These are phyloP conservation scores for Montifringilla adamsi DNA, from an alignment of 2,113 vertebrate species.

Conservation along the genomic window DNA sequence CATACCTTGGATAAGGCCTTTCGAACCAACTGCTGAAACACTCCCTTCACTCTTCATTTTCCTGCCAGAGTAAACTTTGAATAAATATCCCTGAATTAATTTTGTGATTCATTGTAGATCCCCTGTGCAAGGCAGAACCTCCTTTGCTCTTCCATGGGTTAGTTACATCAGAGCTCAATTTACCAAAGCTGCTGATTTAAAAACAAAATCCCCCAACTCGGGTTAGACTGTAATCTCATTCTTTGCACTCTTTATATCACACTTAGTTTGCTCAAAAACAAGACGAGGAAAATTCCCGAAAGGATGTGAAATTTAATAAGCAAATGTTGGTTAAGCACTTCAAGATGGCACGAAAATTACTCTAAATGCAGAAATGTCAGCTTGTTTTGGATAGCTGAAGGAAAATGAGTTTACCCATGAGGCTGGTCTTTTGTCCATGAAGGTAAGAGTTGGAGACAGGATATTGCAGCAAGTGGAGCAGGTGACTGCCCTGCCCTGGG, in stretches of 20 bases:
- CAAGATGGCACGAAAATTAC: neutral
- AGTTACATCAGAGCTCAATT: neutral
- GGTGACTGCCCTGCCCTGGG: neutral
- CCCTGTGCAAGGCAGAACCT: neutral
- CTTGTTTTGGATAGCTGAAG: neutral
- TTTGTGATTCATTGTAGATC: neutral
- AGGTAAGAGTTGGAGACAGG: neutral
- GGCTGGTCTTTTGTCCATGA: neutral
- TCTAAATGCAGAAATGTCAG: neutral
- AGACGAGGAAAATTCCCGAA: slow-evolving; percentile 28
- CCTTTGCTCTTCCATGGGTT: neutral
- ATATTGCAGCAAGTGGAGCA: neutral
- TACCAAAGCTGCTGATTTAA: neutral
- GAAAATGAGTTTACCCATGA: neutral
- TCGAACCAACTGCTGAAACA: neutral
- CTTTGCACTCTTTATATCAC: neutral
- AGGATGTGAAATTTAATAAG: slow-evolving; percentile 59
- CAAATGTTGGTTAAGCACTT: slow-evolving; percentile 48
- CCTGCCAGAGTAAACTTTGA: neutral
- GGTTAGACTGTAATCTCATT: neutral
- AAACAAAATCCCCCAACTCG: neutral
- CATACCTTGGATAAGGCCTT: neutral
- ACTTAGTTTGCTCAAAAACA: slow-evolving; percentile 34
- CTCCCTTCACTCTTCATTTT: neutral
- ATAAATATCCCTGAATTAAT: slow-evolving; percentile 15